phyloP scores from a whole-genome alignment of 2,888 invertebrate species.

The Trichopria drosophilae region DNA sequence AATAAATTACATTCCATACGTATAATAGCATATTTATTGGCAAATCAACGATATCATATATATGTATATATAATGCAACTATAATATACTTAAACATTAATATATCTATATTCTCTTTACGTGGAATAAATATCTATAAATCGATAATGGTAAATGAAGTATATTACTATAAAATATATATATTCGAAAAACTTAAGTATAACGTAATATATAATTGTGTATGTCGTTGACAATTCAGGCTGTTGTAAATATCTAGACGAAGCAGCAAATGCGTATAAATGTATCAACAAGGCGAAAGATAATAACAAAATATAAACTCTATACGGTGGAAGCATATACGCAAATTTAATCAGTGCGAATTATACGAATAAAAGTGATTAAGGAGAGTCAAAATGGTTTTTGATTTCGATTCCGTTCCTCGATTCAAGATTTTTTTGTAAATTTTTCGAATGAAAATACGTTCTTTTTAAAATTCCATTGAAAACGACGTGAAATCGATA shows the following conservation, averaged over 20 bases:
- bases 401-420: not conserved
- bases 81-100: too few species aligned
- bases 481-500: too few species aligned
- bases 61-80: conserved; percentile 31
- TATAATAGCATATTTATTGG: conserved; percentile 56
- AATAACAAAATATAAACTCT: conserved; percentile 30
- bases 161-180: conserved; percentile 28
- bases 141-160: conserved; percentile 30
- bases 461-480: too few species aligned
- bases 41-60: conserved; percentile 47
- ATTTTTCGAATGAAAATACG: not conserved
- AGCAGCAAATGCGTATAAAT: conserved; percentile 12
- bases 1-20: conserved; percentile 56
- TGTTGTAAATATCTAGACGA: conserved; percentile 26
- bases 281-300: conserved; percentile 26
- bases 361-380: too few species aligned
- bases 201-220: conserved; percentile 12
- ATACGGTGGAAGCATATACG: too few species aligned
- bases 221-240: conserved; percentile 22
- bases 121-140: conserved; percentile 29
- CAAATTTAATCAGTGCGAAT: conserved; percentile 27
- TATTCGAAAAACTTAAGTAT: conserved; percentile 21
- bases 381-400: conserved; percentile 3
- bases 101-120: too few species aligned
- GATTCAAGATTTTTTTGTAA: not conserved